Evolutionary conservation across 2,888 invertebrate species (phyloP).

Genomic region (Caenorhabditis panamensis): DNA sequence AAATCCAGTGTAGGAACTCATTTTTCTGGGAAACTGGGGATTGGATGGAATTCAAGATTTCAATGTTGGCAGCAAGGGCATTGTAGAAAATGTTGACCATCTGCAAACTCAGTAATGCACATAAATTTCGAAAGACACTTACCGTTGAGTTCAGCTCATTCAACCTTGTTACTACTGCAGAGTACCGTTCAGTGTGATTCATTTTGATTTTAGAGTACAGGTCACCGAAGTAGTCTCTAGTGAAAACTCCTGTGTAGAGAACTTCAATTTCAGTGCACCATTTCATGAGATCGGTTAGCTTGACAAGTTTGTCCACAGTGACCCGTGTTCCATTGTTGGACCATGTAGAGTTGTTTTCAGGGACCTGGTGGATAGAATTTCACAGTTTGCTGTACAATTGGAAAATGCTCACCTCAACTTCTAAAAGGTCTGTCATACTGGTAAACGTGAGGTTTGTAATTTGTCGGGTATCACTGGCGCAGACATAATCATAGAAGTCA

Average conservation of each 20-base stretch:
- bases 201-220: slow-evolving; percentile 28
- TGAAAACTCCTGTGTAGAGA: slow-evolving; percentile 37
- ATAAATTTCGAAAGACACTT: not conserved
- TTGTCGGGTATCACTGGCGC: slow-evolving; percentile 29
- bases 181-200: slow-evolving; percentile 34
- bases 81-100: slow-evolving; percentile 49
- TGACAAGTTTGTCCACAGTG: slow-evolving; percentile 30
- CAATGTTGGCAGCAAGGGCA: slow-evolving; percentile 47
- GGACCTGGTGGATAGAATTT: slow-evolving; percentile 6
- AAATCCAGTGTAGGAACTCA: slow-evolving; percentile 33
- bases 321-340: slow-evolving; percentile 11
- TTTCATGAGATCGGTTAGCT: slow-evolving; percentile 41
- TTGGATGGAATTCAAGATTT: slow-evolving; percentile 33
- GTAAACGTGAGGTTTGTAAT: slow-evolving; percentile 40
- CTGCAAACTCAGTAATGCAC: not conserved
- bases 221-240: slow-evolving; percentile 43
- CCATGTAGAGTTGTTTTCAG: slow-evolving; percentile 24
- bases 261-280: slow-evolving; percentile 53
- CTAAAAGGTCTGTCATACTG: slow-evolving; percentile 28
- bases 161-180: slow-evolving; percentile 21
- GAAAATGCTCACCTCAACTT: slow-evolving; percentile 15
- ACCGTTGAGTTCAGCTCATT: slow-evolving; percentile 34
- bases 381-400: not conserved
- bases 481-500: slow-evolving; percentile 56
- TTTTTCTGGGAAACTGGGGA: slow-evolving; percentile 27